Evolutionary conservation across 2,888 invertebrate genomes (phyloP).

Genomic region (Hemicrepidius hirtus): DNA sequence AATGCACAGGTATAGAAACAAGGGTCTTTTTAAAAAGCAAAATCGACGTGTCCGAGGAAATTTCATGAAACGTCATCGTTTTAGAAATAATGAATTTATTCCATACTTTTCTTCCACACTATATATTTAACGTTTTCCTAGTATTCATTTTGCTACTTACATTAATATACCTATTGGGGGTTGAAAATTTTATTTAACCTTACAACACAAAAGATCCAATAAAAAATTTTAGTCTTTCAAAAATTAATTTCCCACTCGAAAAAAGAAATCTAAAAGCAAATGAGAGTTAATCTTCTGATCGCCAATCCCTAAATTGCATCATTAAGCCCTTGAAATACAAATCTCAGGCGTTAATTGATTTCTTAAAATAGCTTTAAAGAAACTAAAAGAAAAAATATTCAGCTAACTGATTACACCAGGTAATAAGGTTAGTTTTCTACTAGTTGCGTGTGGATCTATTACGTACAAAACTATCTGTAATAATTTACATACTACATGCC

Average conservation of each 20-base stretch:
- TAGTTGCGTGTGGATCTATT: not conserved
- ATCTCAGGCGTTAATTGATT: not conserved
- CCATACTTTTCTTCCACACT: no score
- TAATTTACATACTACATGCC: constrained; percentile 27
- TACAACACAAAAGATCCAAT: not conserved
- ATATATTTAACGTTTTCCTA: not conserved
- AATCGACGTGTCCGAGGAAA: no score
- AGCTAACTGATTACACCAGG: not conserved
- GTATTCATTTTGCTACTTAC: no score
- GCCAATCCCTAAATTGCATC: not conserved
- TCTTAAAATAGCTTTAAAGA: not conserved
- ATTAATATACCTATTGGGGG: no score
- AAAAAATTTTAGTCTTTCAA: not conserved
- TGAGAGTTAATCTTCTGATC: not conserved
- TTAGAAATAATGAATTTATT: no score
- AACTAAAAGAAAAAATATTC: not conserved
- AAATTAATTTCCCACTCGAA: not conserved
- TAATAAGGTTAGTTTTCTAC: not conserved
- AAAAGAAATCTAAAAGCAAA: constrained; percentile 18
- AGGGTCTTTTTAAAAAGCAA: no score
- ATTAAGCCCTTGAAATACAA: constrained; percentile 1
- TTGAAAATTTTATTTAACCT: not conserved
- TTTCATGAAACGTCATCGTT: no score
- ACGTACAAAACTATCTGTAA: constrained; percentile 6
- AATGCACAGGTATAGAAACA: no score